phyloP scores from a whole-genome alignment of 92 coral and sea anemone genomes.

The Epizoanthus stellaris region DNA sequence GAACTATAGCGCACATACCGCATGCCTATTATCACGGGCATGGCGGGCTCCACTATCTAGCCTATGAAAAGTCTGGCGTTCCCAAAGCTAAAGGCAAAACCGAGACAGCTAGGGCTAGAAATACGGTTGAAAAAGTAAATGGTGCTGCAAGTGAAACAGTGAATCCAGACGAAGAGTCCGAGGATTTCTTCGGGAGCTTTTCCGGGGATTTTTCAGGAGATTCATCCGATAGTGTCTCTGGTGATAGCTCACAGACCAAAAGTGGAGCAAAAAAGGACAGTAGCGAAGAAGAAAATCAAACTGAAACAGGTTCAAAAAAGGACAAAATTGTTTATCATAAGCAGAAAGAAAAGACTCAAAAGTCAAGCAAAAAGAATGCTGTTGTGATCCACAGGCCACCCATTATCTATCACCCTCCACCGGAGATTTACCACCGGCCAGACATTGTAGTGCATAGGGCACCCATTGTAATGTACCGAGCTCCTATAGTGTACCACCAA shows the following conservation, averaged over 20 bases:
- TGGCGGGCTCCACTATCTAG: slow-evolving; percentile 70
- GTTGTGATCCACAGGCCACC: slow-evolving; percentile 97
- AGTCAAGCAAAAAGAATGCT: slow-evolving; percentile 87
- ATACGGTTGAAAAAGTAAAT: slow-evolving; percentile 44
- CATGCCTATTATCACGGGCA: slow-evolving; percentile 78
- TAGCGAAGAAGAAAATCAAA: slow-evolving; percentile 62
- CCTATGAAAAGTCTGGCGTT: slow-evolving; percentile 82
- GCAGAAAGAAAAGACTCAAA: slow-evolving; percentile 66
- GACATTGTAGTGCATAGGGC: slow-evolving; percentile 98
- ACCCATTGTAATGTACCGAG: slow-evolving; percentile 94
- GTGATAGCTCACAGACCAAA: neutral
- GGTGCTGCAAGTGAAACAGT: slow-evolving; percentile 27
- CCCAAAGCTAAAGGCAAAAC: slow-evolving; percentile 52
- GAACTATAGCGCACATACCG: slow-evolving; percentile 70
- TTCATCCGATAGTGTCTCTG: slow-evolving; percentile 30
- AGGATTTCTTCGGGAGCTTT: slow-evolving; percentile 21
- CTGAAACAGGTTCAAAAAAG: slow-evolving; percentile 60
- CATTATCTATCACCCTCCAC: slow-evolving; percentile 97
- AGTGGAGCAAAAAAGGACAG: slow-evolving; percentile 16
- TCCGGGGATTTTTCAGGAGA: slow-evolving; percentile 60
- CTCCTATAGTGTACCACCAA: slow-evolving; percentile 96
- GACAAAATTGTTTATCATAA: slow-evolving; percentile 39
- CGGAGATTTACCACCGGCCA: slow-evolving; percentile 97
- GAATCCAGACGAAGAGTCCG: slow-evolving; percentile 1
- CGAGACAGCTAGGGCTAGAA: slow-evolving; percentile 3